phyloP scores from a whole-genome alignment of 2,113 vertebrate species.

The Paralichthys olivaceus region DNA sequence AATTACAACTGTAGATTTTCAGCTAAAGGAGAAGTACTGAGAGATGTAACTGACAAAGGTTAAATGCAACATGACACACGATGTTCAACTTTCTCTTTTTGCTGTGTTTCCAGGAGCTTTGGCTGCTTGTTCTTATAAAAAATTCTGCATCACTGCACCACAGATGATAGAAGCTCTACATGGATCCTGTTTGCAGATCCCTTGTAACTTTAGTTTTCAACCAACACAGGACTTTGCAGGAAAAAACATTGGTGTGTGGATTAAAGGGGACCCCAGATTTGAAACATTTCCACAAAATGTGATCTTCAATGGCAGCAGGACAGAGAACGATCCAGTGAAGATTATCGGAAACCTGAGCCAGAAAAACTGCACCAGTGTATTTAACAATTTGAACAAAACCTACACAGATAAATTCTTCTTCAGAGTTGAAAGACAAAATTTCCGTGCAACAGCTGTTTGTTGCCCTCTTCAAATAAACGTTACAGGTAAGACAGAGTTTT shows the following conservation, averaged over 20 bases:
- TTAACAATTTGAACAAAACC: neutral
- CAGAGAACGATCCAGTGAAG: neutral
- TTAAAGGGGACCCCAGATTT: constrained; percentile 1
- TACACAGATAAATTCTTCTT: constrained; percentile 52
- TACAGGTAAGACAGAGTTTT: constrained; percentile 28
- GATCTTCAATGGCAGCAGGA: constrained; percentile 15
- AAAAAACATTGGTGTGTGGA: constrained; percentile 16
- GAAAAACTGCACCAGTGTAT: constrained; percentile 65
- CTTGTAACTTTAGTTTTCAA: constrained; percentile 44
- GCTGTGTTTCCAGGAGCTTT: constrained; percentile 9
- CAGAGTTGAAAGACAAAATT: neutral
- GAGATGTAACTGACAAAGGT: no score
- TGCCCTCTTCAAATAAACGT: constrained; percentile 39
- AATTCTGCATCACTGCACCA: neutral
- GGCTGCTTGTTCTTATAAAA: fast-evolving
- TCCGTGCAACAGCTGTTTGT: fast-evolving
- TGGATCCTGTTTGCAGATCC: constrained; percentile 65
- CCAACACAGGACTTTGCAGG: no score
- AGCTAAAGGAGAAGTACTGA: no score
- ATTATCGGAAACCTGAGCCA: constrained; percentile 55
- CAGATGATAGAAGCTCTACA: constrained; percentile 35
- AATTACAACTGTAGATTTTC: no score
- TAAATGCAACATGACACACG: no score
- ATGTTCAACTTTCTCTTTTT: no score
- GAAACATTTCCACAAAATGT: fast-evolving